These are phyloP conservation scores for Centropyge bicolor DNA, from an alignment of 2,797 vertebrate genomes.

Conservation along the genomic window DNA sequence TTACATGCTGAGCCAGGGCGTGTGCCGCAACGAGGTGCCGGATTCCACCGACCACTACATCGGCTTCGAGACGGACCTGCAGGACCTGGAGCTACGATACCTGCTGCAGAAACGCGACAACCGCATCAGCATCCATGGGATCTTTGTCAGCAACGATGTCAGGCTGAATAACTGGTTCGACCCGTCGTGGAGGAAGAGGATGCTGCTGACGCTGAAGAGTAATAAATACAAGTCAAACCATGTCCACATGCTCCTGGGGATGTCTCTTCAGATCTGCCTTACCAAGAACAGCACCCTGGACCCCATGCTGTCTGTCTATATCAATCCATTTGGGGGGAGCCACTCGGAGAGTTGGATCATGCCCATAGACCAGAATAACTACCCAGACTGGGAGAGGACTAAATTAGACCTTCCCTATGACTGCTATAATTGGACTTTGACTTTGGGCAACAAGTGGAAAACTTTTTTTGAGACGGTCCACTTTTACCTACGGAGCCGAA, in stretches of 20 bases:
- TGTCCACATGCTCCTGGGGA: conserved; percentile 97
- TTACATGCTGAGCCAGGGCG: conserved; percentile 94
- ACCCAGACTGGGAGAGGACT: conserved; percentile 98
- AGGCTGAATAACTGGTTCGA: conserved; percentile 98
- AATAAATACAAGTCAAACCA: conserved; percentile 98
- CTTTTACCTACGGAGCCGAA: conserved; percentile 95
- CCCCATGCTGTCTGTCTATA: conserved; percentile 93
- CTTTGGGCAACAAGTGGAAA: conserved; percentile 98
- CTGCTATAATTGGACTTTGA: conserved; percentile 98
- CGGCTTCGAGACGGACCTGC: conserved; percentile 96
- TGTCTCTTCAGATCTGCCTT: conserved; percentile 96
- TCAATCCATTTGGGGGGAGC: conserved; percentile 98
- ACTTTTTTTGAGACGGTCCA: conserved; percentile 99
- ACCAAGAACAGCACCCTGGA: conserved; percentile 98
- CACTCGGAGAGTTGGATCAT: conserved; percentile 99
- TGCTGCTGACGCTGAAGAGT: conserved; percentile 97
- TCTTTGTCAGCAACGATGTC: conserved; percentile 98
- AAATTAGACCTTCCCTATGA: conserved; percentile 94
- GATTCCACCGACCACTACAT: conserved; percentile 98
- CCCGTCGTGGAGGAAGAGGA: conserved; percentile 96
- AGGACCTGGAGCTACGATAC: conserved; percentile 94
- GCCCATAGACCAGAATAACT: conserved; percentile 94
- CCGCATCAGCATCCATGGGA: conserved; percentile 93
- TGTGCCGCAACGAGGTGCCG: conserved; percentile 94
- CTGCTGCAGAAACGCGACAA: conserved; percentile 92